Conservation (phyloP, 2,888 invertebrate genomes). For the Andricus curvator region DNA sequence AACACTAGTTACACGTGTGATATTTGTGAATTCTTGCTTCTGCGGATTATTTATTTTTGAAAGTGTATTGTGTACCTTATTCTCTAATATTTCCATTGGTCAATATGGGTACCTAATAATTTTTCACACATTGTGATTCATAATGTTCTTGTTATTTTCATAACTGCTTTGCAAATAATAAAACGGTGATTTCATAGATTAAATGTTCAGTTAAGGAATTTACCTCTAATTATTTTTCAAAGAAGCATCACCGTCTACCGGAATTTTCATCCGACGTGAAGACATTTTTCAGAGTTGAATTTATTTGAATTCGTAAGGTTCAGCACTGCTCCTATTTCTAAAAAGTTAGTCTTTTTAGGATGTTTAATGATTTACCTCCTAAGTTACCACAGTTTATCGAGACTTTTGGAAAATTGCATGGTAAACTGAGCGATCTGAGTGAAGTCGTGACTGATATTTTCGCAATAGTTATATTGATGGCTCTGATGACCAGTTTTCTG, state of each 20-base stretch:
- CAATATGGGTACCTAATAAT: neutral
- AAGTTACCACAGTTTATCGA: no score
- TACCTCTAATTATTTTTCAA: neutral
- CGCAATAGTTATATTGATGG: no score
- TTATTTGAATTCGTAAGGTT: neutral
- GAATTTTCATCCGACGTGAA: neutral
- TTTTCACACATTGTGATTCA: constrained; percentile 7
- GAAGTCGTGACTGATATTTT: no score
- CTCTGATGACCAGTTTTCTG: no score
- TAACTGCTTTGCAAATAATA: neutral
- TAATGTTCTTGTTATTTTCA: constrained; percentile 1
- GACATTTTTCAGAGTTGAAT: neutral
- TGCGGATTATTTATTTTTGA: neutral
- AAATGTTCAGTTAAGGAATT: constrained; percentile 9
- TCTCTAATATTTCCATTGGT: neutral
- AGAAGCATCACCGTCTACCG: neutral
- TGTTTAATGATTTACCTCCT: no score
- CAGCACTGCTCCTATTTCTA: neutral
- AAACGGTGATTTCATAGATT: neutral
- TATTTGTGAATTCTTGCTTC: neutral
- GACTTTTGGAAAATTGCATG: no score
- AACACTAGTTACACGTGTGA: neutral
- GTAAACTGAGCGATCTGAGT: no score
- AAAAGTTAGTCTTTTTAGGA: no score
- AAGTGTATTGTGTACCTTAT: neutral